phyloP scores from a whole-genome alignment of 2,113 vertebrate species.

The Corythaixoides concolor region DNA sequence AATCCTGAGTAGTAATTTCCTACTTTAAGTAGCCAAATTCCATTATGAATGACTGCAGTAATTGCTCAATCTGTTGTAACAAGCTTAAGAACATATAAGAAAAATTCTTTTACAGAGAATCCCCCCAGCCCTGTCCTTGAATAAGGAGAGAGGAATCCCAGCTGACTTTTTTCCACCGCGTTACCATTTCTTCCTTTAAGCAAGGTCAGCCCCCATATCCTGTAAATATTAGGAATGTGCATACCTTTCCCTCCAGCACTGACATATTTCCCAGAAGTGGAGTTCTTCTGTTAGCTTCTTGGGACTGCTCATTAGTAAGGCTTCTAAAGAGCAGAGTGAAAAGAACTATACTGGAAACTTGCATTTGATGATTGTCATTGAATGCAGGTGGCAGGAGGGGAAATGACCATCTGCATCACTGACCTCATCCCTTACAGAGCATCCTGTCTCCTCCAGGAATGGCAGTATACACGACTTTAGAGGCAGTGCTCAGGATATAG shows the following conservation, averaged over 20 bases:
- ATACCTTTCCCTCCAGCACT: neutral
- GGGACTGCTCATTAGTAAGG: neutral
- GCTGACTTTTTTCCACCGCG: neutral
- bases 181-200: neutral
- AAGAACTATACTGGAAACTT: neutral
- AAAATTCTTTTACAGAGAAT: neutral
- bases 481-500: neutral
- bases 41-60: neutral
- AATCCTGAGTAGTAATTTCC: neutral
- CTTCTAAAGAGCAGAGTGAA: neutral
- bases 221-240: neutral
- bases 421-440: neutral
- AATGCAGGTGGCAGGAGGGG: neutral
- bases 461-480: neutral
- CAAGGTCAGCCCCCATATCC: neutral
- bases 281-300: neutral
- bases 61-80: neutral
- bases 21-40: neutral
- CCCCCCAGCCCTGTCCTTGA: neutral
- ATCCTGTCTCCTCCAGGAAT: neutral
- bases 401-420: neutral
- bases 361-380: neutral
- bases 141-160: neutral
- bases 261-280: neutral
- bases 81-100: neutral